Evolutionary conservation across 2,888 invertebrate species (phyloP), one percentile per base, ranked within the genome.

Genomic region (Minunthozetes semirufus): DNA sequence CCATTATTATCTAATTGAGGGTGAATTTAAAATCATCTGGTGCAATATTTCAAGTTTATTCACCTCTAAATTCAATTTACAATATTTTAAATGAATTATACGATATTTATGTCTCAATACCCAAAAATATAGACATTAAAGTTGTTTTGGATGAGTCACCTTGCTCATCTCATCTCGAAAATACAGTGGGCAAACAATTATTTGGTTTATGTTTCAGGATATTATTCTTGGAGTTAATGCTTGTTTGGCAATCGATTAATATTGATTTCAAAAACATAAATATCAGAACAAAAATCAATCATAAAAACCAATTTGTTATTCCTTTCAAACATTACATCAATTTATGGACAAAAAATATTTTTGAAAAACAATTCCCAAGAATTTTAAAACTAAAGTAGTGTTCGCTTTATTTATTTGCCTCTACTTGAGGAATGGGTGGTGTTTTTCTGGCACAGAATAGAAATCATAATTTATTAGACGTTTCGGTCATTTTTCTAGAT

Each of bases 161-260:
- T 13, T 42, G 42, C 11, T 8, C 5, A 11, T 13, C 42, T 42
- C 11, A 5, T 42, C 33, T 6, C 33, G 33, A 4, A 42, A 8
- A 42, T 42, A 42, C 1, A n/a, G 42, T 15, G 15, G 29, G 50
- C n/a, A 50, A 50, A 50, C n/a, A 25, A 59, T 59, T 59, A 59
- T 59, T 48, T 25, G 22, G 48, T n/a, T n/a, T 70, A 46, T 38
- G 66, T 46, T 42, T 42, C 42, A 8, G 19, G 53, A 29, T n/a
- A 48, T 53, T 72, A 56, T 50, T 25, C 13, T 72, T 72, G 27
- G 17, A 53, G 25, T 48, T 48, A 70, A 48, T 42, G 50, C 13
- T 70, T 19, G 19, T 33, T 53, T n/a, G 27, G 29, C 42, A 19
- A 53, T 33, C 72, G 50, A 72, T 72, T 72, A 72, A 72, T 72